These are phyloP conservation scores for Poeciliopsis infans DNA, from an alignment of 2,797 vertebrate species.

Conservation along the genomic window DNA sequence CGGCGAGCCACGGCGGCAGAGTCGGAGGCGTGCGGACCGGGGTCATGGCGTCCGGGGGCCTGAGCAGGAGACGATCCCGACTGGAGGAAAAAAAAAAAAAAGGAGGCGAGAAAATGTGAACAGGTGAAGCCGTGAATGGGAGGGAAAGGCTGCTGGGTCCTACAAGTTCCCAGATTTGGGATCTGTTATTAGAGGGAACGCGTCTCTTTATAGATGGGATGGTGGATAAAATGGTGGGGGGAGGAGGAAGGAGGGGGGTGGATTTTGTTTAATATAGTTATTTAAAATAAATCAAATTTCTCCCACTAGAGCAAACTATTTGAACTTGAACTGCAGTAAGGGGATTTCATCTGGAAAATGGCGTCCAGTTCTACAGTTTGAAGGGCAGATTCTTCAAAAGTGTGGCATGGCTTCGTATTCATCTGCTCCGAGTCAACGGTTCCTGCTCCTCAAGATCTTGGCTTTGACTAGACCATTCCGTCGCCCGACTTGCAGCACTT, in stretches of 20 bases:
- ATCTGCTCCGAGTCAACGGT: neutral
- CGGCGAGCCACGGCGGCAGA: constrained; percentile 71
- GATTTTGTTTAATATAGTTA: neutral
- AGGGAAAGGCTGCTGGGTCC: constrained; percentile 77
- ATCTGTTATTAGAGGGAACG: constrained; percentile 18
- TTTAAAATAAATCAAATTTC: too few species aligned
- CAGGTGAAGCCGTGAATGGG: constrained; percentile 77
- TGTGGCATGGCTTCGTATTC: too few species aligned
- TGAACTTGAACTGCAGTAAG: neutral
- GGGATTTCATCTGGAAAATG: neutral
- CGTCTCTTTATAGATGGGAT: neutral
- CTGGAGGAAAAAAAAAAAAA: constrained; percentile 13
- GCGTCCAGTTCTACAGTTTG: neutral
- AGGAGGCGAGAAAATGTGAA: constrained; percentile 62
- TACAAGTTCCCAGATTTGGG: constrained; percentile 74
- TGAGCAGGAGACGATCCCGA: constrained; percentile 62
- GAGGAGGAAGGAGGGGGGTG: too few species aligned
- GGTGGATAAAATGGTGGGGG: too few species aligned
- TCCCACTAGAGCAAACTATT: neutral
- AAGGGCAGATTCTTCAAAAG: neutral
- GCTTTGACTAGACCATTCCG: neutral
- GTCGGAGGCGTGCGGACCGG: constrained; percentile 46
- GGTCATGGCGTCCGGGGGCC: constrained; percentile 48
- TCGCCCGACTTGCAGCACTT: neutral
- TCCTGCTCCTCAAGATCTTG: neutral